Percentiles rank a stretch among this genome's conserved stretches.
These are phyloP conservation scores for Anarrhichthys ocellatus DNA, from an alignment of 2,113 vertebrate genomes.

Conservation along the genomic window DNA sequence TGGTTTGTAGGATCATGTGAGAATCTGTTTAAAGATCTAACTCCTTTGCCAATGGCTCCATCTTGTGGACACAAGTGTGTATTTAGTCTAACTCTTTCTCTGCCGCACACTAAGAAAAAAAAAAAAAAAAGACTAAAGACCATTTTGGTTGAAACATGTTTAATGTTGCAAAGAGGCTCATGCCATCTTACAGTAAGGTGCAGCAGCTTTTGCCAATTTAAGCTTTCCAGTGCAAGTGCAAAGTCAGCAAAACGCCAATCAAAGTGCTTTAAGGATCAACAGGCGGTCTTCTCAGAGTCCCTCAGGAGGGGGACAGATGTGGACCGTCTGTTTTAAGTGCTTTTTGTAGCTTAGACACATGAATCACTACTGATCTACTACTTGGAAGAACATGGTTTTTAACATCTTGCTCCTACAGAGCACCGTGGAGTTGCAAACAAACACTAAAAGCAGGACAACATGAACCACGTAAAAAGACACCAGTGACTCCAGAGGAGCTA, in stretches of 20 bases:
- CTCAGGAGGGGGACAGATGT: conserved; percentile 42
- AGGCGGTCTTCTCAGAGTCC: conserved; percentile 48
- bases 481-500: conserved; percentile 59
- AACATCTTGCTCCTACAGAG: conserved; percentile 59
- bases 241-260: conserved; percentile 76
- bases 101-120: neutral
- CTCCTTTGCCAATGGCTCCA: conserved; percentile 9
- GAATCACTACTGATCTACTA: conserved; percentile 56
- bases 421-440: conserved; percentile 67
- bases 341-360: conserved; percentile 78
- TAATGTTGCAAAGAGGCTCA: conserved; percentile 81
- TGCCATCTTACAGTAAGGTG: conserved; percentile 82
- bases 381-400: conserved; percentile 50
- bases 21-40: neutral
- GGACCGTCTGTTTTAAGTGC: conserved; percentile 52
- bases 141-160: conserved; percentile 77
- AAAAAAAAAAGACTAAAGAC: conserved; percentile 9
- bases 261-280: conserved; percentile 78
- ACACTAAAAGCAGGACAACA: conserved; percentile 80
- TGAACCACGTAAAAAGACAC: conserved; percentile 55
- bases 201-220: conserved; percentile 78
- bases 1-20: neutral
- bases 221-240: conserved; percentile 78
- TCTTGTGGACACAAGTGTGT: conserved; percentile 39
- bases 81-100: neutral